A percentile compares a stretch with the other conserved stretches of the same genome.
phyloP scores from a whole-genome alignment of 2,888 invertebrate genomes.

The Strigamia crassipes region DNA sequence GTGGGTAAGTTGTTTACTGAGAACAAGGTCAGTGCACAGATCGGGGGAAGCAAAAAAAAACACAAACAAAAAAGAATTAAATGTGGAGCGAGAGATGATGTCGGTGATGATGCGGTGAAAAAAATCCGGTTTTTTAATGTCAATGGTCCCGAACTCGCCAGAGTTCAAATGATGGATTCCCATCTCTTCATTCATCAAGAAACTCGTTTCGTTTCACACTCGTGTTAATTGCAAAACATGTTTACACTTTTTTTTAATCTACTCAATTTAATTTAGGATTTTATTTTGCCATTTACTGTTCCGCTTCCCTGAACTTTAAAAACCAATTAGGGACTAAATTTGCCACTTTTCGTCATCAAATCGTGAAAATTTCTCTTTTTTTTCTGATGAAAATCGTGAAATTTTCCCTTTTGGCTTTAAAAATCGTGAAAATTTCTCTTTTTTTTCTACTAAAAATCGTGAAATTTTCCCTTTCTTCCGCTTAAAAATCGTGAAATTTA shows the following conservation, averaged over 20 bases:
- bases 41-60: background rate
- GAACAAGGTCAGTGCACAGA: slow-evolving; percentile 8
- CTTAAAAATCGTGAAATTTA: too few relatives aligned
- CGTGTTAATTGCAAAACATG: background rate
- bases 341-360: too few relatives aligned
- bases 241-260: background rate
- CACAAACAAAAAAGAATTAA: slow-evolving; percentile 1
- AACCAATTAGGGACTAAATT: too few relatives aligned
- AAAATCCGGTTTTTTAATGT: slow-evolving; percentile 12
- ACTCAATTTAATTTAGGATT: too few relatives aligned
- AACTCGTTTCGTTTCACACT: background rate
- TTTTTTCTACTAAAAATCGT: too few relatives aligned
- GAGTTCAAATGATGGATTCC: background rate
- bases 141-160: background rate
- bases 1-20: slow-evolving; percentile 3
- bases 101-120: background rate
- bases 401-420: too few relatives aligned
- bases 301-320: background rate
- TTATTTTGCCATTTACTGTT: background rate
- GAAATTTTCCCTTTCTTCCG: too few relatives aligned
- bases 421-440: too few relatives aligned
- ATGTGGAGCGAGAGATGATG: background rate
- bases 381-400: too few relatives aligned
- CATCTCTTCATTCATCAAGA: background rate
- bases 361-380: too few relatives aligned